Evolutionary conservation across 1,140 invertebrate genomes (phyloP), one percentile per base, ranked within the genome.

Genomic region (Sycobia sp.): DNA sequence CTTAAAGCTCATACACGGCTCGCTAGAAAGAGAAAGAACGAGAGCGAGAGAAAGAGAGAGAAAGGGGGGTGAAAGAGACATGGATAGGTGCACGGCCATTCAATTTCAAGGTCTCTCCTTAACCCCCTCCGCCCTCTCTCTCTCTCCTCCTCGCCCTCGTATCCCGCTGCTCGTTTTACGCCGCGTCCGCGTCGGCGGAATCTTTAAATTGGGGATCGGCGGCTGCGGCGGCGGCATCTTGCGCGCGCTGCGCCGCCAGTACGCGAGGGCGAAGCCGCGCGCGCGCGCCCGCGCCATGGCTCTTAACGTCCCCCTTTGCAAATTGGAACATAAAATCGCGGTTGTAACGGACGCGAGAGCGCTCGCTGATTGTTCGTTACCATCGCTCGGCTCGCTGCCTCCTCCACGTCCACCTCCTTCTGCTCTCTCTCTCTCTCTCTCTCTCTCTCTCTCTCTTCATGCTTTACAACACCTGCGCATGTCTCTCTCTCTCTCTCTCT

Each of bases 301-400:
- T 39, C 41, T 63, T 41, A 56, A 56, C 54, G 53, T 57, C n/a
- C 53, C 46, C 46, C 46, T 54, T 63, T 51, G 61, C 61, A 63
- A 63, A 63, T 63, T 63, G 61, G 61, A 63, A 63, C 61, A 57
- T 63, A 63, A 63, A 63, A 63, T 63, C 61, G 49, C 10, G 9
- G 47, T 54, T 43, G 50, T 38, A 61, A 11, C 39, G 50, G 34
- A 22, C 41, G 60, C 41, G 34, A 25, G 9, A 23, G 38, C 14
- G 59, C 50, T n/a, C 43, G 41, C 34, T 55, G 60, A 62, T 55
- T 50, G 53, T 56, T 56, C 61, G 46, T 63, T 63, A 63, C 46
- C 53, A 29, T 32, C 18, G 18, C 27, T 11, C 9, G 7, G 13
- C 10, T 13, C 36, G 16, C 58, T 39, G 44, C 44, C 18, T 34